phyloP scores from a whole-genome alignment of 2,888 invertebrate species.

The Heliconius hortense region DNA sequence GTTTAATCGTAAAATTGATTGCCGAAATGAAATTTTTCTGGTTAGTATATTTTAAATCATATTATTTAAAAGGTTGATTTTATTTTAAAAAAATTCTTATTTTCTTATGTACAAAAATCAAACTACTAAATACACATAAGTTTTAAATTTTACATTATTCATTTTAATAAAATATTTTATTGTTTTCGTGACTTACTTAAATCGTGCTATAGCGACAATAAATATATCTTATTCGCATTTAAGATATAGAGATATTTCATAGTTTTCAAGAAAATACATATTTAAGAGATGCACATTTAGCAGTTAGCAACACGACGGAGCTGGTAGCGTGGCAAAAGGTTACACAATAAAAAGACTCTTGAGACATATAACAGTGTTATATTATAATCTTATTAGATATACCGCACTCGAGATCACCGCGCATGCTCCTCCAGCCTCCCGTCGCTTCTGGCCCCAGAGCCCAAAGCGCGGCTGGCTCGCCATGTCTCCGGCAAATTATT shows the following conservation, averaged over 20 bases:
- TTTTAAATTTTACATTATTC: background rate
- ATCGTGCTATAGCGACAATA: too few relatives aligned
- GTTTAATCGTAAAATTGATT: slow-evolving; percentile 52
- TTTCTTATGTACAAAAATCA: background rate
- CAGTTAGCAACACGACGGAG: background rate
- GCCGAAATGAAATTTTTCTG: slow-evolving; percentile 10
- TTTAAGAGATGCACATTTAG: background rate
- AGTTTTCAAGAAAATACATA: background rate
- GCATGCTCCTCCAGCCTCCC: slow-evolving; percentile 71
- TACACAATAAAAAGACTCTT: slow-evolving; percentile 10
- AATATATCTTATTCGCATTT: background rate
- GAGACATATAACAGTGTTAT: slow-evolving; percentile 3
- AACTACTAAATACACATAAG: background rate
- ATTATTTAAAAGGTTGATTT: background rate
- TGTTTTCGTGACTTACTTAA: slow-evolving; percentile 9
- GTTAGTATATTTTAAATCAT: background rate
- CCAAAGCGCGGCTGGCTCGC: slow-evolving; percentile 21
- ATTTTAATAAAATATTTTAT: background rate
- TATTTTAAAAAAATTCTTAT: too few relatives aligned
- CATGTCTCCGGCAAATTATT: slow-evolving; percentile 15
- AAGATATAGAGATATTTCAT: background rate
- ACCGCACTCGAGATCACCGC: slow-evolving; percentile 35
- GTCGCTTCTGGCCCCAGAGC: slow-evolving; percentile 45
- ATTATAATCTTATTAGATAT: slow-evolving; percentile 24
- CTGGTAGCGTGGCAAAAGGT: slow-evolving; percentile 2